Evolutionary conservation across 2,888 invertebrate genomes (phyloP).

Genomic region (Leuctra nigra): DNA sequence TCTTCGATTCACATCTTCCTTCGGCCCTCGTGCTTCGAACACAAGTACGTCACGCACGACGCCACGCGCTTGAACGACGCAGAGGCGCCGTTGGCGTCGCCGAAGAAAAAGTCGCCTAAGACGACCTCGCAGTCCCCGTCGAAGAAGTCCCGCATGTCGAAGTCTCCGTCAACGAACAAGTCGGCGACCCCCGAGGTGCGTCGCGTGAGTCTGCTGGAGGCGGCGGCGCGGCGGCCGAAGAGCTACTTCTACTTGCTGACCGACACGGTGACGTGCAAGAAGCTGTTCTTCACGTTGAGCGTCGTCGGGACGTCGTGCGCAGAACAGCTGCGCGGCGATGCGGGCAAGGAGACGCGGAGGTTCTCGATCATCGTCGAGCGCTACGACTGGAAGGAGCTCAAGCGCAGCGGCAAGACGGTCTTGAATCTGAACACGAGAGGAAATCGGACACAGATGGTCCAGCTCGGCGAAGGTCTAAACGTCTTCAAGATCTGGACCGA

Average conservation of each 20-base stretch:
- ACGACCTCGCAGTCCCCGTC: neutral
- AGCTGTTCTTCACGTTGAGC: neutral
- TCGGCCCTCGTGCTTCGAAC: neutral
- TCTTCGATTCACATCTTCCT: neutral
- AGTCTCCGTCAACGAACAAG: neutral
- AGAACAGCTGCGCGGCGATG: neutral
- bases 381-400: neutral
- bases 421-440: constrained; percentile 3
- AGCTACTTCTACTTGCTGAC: neutral
- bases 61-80: neutral
- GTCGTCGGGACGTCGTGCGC: neutral
- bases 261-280: constrained; percentile 11
- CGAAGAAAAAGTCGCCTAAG: neutral
- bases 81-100: neutral
- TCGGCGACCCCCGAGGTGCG: too few species aligned
- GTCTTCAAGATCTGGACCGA: constrained; percentile 10
- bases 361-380: neutral
- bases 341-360: neutral
- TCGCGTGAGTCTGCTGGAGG: neutral
- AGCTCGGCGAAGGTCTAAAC: constrained; percentile 12
- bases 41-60: neutral
- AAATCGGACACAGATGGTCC: constrained; percentile 3
- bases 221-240: neutral
- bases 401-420: neutral
- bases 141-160: neutral